Evolutionary conservation across 2,888 invertebrate genomes (phyloP), one percentile per base, ranked within the genome.

Genomic region (Polia nebulosa): DNA sequence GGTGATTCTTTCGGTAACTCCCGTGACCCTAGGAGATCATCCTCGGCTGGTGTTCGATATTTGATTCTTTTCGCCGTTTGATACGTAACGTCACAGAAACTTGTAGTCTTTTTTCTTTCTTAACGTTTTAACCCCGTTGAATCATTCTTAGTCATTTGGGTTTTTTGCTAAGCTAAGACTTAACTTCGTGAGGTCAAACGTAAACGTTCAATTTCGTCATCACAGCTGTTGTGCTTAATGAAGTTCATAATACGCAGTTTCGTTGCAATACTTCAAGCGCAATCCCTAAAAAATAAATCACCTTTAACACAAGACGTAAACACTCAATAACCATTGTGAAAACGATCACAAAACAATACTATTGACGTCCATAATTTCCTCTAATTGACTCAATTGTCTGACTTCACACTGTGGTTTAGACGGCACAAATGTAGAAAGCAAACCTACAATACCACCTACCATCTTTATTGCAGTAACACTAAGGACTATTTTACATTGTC

Each of bases 331-430:
- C 17, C 64, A 64, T 80, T 75, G 61, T 80, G 53, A 47, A 69
- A 77, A 58, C 44, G 45, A 53, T 56, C 61, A 61, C 29, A 79
- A 77, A 64, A 78, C 81, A 82, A 77, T 81, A 75, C 61, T 61
- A 71, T 73, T 82, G 83, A 85, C 80, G 81, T 74, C 69, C 64
- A 79, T 82, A 79, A 83, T 83, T 86, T 86, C 81, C 84, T 78
- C 72, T 84, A 85, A 88, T 85, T 83, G 78, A 65, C 67, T 75
- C 77, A 56, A 85, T 84, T 82, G 72, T 82, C 65, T 71, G 71
- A 55, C 69, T 80, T 84, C 81, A 83, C 83, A 81, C 76, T 84
- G 69, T 78, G 66, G 67, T 20, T 77, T 72, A 69, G 44, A 72
- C 53, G 45, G 36, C 15, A 56, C 52, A 57, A 61, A 56, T 39